Evolutionary conservation across 2,113 vertebrate genomes (phyloP).

Genomic region (Gymnobelideus leadbeateri): DNA sequence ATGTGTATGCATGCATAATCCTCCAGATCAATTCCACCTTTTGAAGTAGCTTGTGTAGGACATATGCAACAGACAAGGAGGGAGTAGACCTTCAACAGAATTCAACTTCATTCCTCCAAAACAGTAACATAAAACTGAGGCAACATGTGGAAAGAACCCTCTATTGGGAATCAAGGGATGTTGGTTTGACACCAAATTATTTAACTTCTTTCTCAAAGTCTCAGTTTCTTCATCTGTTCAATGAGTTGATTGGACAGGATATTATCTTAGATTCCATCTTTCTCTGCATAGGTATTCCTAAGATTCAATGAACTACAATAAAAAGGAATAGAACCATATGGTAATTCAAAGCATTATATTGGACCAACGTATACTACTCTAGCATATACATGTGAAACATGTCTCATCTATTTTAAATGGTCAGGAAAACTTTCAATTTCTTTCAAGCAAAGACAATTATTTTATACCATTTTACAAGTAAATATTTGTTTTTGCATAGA

Average conservation of each 20-base stretch:
- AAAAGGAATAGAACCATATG: background rate
- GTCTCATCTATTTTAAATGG: constrained; percentile 31
- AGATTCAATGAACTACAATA: background rate
- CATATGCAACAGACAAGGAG: too few species aligned
- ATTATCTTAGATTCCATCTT: background rate
- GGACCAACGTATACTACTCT: background rate
- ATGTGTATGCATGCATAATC: too few species aligned
- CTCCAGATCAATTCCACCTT: too few species aligned
- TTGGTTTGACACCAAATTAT: background rate
- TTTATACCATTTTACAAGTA: constrained; percentile 37
- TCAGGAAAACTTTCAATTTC: constrained; percentile 15
- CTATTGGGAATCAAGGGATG: too few species aligned
- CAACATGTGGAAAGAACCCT: too few species aligned
- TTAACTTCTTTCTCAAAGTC: background rate
- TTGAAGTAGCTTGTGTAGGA: too few species aligned
- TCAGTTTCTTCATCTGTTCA: constrained; percentile 16
- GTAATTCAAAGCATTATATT: background rate
- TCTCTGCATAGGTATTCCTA: background rate
- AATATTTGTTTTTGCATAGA: constrained; percentile 42
- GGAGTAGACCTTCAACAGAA: too few species aligned
- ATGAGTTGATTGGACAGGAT: background rate
- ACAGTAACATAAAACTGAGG: too few species aligned
- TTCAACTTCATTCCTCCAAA: too few species aligned
- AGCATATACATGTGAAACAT: background rate
- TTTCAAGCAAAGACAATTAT: constrained; percentile 28